Evolutionary conservation across 2,888 invertebrate species (phyloP).

Genomic region (Coecobrya sp.): DNA sequence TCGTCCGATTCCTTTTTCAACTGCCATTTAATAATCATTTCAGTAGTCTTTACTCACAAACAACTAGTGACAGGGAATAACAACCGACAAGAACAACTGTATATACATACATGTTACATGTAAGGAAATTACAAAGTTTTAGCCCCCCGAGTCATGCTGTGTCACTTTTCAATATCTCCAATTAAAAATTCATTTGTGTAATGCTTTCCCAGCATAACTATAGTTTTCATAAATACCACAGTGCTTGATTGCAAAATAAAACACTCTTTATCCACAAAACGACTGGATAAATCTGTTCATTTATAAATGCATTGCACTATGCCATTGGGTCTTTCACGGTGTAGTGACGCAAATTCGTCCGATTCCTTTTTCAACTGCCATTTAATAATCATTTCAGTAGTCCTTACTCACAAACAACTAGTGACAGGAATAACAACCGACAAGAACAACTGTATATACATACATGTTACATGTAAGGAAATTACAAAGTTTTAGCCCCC

Average conservation of each 20-base stretch:
- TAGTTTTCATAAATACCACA: too few relatives aligned
- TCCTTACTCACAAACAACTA: not conserved
- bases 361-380: not conserved
- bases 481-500: not conserved
- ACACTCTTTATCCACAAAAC: too few relatives aligned
- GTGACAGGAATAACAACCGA: not conserved
- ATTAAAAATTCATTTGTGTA: too few relatives aligned
- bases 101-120: not conserved
- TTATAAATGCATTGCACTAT: too few relatives aligned
- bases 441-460: not conserved
- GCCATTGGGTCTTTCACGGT: too few relatives aligned
- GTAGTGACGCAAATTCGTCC: not conserved
- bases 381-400: not conserved
- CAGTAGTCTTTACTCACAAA: not conserved
- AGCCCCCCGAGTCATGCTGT: not conserved
- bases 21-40: not conserved
- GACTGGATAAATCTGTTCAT: too few relatives aligned
- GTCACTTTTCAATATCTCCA: not conserved
- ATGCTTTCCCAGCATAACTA: too few relatives aligned
- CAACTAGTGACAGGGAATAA: slow-evolving; percentile 29
- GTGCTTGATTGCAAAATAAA: too few relatives aligned
- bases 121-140: not conserved
- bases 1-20: not conserved
- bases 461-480: not conserved
- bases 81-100: not conserved